These are phyloP conservation scores for Vidua macroura DNA, from an alignment of 2,113 vertebrate species.

Conservation along the genomic window DNA sequence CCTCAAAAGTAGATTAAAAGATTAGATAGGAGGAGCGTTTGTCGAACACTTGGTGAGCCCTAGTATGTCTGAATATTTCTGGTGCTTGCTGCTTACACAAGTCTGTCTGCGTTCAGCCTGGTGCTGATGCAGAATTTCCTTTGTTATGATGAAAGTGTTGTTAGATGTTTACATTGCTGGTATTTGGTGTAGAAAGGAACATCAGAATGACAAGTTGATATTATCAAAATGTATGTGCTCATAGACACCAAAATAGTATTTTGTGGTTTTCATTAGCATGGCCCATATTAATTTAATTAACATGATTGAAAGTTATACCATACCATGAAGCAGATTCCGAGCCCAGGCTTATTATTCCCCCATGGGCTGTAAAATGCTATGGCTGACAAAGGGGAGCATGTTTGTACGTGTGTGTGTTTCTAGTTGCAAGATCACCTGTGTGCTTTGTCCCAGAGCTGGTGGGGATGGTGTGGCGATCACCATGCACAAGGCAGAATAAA, in stretches of 20 bases:
- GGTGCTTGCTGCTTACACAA: constrained; percentile 50
- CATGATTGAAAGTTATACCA: constrained; percentile 61
- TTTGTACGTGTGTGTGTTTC: not conserved
- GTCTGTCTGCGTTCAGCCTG: constrained; percentile 44
- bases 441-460: not conserved
- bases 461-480: not conserved
- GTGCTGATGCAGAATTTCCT: constrained; percentile 66
- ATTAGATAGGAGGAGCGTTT: constrained; percentile 33
- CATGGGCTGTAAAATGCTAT: not conserved
- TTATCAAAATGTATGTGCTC: constrained; percentile 62
- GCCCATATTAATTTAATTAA: constrained; percentile 75
- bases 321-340: not conserved
- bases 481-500: not conserved
- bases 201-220: constrained; percentile 48
- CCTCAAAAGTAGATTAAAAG: constrained; percentile 58
- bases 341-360: constrained; percentile 36
- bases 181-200: constrained; percentile 28
- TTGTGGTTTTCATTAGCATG: constrained; percentile 68
- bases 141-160: constrained; percentile 65
- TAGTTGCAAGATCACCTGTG: not conserved
- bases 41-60: not conserved
- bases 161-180: constrained; percentile 38
- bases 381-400: not conserved
- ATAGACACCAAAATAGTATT: constrained; percentile 61
- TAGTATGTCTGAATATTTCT: constrained; percentile 41